Evolutionary conservation across 2,888 invertebrate genomes (phyloP).

Genomic region (Quadriops clusia): DNA sequence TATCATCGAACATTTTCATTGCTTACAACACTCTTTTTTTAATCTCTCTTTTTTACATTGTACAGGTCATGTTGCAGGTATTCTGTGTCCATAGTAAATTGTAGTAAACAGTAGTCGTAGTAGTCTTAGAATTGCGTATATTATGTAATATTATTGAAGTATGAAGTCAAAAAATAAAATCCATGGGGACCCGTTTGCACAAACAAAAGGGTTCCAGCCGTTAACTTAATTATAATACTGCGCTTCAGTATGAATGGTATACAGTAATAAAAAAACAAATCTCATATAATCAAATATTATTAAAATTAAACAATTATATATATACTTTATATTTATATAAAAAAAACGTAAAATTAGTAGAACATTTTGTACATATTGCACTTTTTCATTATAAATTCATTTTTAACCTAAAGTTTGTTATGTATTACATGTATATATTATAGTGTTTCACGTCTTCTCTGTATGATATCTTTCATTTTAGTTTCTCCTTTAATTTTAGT

Average conservation of each 20-base stretch:
- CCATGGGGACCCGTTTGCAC: slow-evolving; percentile 1
- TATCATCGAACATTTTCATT: slow-evolving; percentile 38
- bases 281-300: slow-evolving; percentile 34
- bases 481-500: no score
- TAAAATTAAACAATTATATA: slow-evolving; percentile 31
- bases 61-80: slow-evolving; percentile 36
- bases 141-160: slow-evolving; percentile 1
- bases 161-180: no score
- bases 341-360: slow-evolving; percentile 41
- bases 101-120: slow-evolving; percentile 3
- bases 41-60: no score
- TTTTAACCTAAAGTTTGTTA: slow-evolving; percentile 26
- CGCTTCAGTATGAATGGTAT: slow-evolving; percentile 37
- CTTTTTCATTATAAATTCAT: no score
- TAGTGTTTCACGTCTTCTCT: no score
- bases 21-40: slow-evolving; percentile 34
- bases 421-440: slow-evolving; percentile 7
- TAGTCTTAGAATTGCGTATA: slow-evolving; percentile 9
- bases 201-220: slow-evolving; percentile 7
- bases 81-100: slow-evolving; percentile 12
- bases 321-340: slow-evolving; percentile 24
- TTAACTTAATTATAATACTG: slow-evolving; percentile 30
- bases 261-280: slow-evolving; percentile 31
- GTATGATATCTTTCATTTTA: slow-evolving; percentile 13
- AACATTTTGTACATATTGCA: slow-evolving; percentile 68